These are phyloP conservation scores for Alsophila aescularia DNA, from an alignment of 2,888 invertebrate species.

Conservation along the genomic window DNA sequence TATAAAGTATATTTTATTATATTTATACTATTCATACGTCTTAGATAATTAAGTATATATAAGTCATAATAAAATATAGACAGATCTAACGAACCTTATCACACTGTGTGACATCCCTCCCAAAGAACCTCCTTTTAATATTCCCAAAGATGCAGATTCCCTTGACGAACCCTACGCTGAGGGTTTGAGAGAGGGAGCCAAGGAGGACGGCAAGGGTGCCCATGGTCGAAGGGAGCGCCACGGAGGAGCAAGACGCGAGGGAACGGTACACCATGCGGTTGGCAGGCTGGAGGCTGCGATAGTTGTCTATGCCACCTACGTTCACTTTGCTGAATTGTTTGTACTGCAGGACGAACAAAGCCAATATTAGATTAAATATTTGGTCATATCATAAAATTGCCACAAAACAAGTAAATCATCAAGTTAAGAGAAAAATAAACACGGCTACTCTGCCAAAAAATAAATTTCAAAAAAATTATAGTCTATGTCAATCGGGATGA, in stretches of 20 bases:
- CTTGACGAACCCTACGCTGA: slow-evolving; percentile 51
- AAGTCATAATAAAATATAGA: not conserved
- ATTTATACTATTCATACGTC: no score
- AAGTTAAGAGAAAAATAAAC: no score
- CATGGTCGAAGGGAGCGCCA: slow-evolving; percentile 51
- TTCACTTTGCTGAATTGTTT: slow-evolving; percentile 63
- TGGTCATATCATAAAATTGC: no score
- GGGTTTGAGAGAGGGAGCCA: slow-evolving; percentile 52
- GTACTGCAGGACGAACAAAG: slow-evolving; percentile 58
- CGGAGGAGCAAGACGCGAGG: slow-evolving; percentile 55
- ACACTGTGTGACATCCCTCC: slow-evolving; percentile 5
- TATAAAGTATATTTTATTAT: no score
- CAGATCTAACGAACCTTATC: slow-evolving; percentile 11
- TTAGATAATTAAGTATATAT: no score
- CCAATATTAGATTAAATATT: not conserved
- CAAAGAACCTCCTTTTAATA: slow-evolving; percentile 60
- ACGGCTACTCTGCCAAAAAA: no score
- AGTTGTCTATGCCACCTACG: slow-evolving; percentile 72
- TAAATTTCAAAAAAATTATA: no score
- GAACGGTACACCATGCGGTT: slow-evolving; percentile 72
- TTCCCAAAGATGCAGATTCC: slow-evolving; percentile 57
- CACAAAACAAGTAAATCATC: no score
- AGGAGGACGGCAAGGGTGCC: slow-evolving; percentile 51
- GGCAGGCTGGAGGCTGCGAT: slow-evolving; percentile 69
- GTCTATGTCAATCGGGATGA: no score